These are phyloP conservation scores for Chelonus insularis DNA, from an alignment of 1,140 invertebrate genomes.

Conservation along the genomic window DNA sequence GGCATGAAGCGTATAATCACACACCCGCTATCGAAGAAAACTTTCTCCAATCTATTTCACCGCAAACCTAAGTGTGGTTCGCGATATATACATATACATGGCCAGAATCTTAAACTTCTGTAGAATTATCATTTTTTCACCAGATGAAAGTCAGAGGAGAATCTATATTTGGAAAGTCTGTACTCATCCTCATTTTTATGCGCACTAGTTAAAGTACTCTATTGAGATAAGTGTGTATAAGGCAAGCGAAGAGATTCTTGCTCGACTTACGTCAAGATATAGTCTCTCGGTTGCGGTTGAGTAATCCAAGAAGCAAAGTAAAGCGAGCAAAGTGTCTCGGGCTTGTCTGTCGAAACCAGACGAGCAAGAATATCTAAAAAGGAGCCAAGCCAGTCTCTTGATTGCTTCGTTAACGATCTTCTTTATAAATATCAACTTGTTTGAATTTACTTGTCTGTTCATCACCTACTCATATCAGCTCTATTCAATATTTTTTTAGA, in stretches of 20 bases:
- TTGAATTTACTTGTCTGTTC: background rate
- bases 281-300: conserved; percentile 17
- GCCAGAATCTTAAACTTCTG: background rate
- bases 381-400: background rate
- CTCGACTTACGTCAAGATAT: conserved; percentile 8
- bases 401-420: conserved; percentile 21
- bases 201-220: too few relatives aligned
- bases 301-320: conserved; percentile 19
- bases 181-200: too few relatives aligned
- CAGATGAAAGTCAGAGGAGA: too few relatives aligned
- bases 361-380: conserved; percentile 17
- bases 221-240: background rate
- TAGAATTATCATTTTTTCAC: conserved; percentile 20
- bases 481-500: background rate
- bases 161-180: too few relatives aligned
- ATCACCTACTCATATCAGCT: background rate
- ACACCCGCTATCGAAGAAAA: conserved; percentile 24
- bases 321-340: conserved; percentile 25
- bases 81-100: too few relatives aligned
- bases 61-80: conserved; percentile 9
- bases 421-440: background rate
- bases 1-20: conserved; percentile 15
- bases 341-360: conserved; percentile 26
- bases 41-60: conserved; percentile 34
- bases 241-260: background rate